Percentiles rank a stretch among this genome's conserved stretches.
These are phyloP conservation scores for Podocnemis expansa DNA, from an alignment of 2,113 vertebrate species.

Conservation along the genomic window DNA sequence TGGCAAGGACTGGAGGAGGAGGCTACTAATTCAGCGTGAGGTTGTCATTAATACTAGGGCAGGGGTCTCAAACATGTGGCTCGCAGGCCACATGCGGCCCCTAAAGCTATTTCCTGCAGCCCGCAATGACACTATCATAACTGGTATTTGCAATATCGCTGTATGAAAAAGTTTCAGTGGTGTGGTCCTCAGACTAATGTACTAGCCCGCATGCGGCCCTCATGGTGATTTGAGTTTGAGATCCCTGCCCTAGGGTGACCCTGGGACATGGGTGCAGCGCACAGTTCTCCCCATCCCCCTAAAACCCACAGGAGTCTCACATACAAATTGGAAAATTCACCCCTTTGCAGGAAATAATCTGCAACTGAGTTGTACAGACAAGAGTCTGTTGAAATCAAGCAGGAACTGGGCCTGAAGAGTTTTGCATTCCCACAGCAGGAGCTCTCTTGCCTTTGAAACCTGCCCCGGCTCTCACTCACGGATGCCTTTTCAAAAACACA, in stretches of 20 bases:
- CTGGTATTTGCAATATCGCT: too few species aligned
- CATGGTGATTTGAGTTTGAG: too few species aligned
- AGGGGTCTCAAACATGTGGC: too few species aligned
- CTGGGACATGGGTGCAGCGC: neutral
- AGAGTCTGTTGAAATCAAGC: neutral
- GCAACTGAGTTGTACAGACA: neutral
- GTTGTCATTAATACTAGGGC: neutral
- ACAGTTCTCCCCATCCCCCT: accelerated
- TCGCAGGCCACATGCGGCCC: too few species aligned
- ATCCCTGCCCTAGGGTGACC: too few species aligned
- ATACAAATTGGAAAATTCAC: neutral
- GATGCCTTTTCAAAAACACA: neutral
- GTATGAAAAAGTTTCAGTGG: too few species aligned
- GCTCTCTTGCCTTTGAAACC: neutral
- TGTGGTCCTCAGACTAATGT: too few species aligned
- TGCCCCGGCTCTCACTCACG: neutral
- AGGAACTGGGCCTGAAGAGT: neutral
- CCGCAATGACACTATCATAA: too few species aligned
- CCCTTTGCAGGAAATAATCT: neutral
- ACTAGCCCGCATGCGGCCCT: too few species aligned
- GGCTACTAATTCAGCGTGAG: neutral
- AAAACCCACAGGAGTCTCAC: accelerated
- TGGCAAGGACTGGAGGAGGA: neutral
- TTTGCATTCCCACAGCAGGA: neutral
- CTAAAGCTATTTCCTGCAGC: too few species aligned